Evolutionary conservation across 2,888 invertebrate species (phyloP), one percentile per base, ranked within the genome.

Genomic region (Listrodromus nycthemerus): DNA sequence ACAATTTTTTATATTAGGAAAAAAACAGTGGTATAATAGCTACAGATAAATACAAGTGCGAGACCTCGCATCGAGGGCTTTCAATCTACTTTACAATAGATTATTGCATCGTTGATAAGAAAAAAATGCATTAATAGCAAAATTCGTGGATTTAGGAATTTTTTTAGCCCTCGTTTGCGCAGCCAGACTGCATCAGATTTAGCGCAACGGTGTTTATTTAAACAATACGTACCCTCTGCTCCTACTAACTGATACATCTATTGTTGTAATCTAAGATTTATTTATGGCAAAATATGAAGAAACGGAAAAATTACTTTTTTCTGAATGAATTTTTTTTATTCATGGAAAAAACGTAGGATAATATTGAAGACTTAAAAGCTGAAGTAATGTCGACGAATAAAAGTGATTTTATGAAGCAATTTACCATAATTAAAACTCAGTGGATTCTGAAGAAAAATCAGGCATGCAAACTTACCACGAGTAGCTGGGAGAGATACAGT

Each of bases 401-500:
- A 30, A 30, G 61, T 30, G 27, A 61, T 16, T 27, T 13, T 27
- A 16, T 27, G 27, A 30, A 73, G 13, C 71, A 37, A 58, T 85
- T 86, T 83, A 87, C 86, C 86, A 85, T 85, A 88, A 90, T 86
- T 87, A 77, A 88, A 88, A 86, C 75, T 84, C 84, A 85, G 73
- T 55, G 61, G 48, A 67, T 76, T 70, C 41, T 63, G 74, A 58
- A 73, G 70, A 80, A 50, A 55, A 45, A 48, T 45, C 16, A 50
- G 33, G 45, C 92, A 92, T 92, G 92, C 92, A 94, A 93, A 94
- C 94, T 94, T 94, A 95, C 94, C 94, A 94, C 90, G 82, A 94
- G 94, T 88, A 94, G 94, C 94, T 95, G 95, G 85, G 95, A 95
- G 89, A 95, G 93, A 92, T 94, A 95, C 91, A 95, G 94, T 90